phyloP scores from a whole-genome alignment of 2,797 vertebrate genomes.

The Cephalopachus bancanus region DNA sequence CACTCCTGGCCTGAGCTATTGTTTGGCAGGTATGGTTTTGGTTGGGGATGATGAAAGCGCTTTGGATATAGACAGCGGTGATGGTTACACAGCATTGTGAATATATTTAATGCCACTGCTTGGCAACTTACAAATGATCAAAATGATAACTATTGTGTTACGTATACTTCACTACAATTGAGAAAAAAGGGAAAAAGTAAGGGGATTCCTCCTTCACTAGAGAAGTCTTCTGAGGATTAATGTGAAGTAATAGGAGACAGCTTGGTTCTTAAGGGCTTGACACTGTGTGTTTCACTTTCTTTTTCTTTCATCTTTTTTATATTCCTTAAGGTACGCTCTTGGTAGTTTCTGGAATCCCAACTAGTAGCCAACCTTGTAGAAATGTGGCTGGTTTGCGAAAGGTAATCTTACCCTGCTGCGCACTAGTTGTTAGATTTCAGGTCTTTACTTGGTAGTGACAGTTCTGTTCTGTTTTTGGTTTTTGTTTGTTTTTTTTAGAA shows the following conservation, averaged over 20 bases:
- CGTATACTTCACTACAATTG: neutral
- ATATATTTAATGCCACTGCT: constrained; percentile 7
- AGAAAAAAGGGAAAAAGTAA: neutral
- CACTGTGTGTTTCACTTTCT: neutral
- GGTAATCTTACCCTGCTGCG: neutral
- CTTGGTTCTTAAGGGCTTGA: constrained; percentile 8
- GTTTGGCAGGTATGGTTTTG: neutral
- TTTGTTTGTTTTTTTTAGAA: neutral
- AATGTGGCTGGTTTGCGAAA: neutral
- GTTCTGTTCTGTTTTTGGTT: neutral
- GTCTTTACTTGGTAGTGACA: neutral
- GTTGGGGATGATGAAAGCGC: neutral
- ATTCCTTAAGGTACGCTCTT: neutral
- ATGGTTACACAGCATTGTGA: neutral
- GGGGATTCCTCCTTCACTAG: neutral
- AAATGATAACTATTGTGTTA: constrained; percentile 22
- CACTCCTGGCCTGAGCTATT: neutral
- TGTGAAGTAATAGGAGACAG: neutral
- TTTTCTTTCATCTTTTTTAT: neutral
- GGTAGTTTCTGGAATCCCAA: neutral
- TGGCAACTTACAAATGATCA: constrained; percentile 9
- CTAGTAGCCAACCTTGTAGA: neutral
- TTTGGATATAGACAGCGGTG: neutral
- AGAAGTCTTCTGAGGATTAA: constrained; percentile 9
- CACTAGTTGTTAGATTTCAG: neutral